Conservation (phyloP, 2,113 vertebrate species). For the Rhegmatorhina hoffmannsi region DNA sequence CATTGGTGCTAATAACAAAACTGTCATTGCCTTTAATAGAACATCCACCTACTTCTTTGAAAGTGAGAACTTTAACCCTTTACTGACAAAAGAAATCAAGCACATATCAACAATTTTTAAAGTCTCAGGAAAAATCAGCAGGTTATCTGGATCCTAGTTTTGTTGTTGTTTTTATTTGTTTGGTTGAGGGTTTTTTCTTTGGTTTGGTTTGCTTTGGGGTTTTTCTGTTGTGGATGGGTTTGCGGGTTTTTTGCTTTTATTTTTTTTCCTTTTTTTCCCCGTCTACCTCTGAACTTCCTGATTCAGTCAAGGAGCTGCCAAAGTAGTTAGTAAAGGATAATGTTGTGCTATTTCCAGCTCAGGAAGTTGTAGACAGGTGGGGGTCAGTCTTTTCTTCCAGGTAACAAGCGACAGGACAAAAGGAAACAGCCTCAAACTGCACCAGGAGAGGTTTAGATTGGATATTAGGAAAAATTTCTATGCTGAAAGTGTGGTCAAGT, state of each 20-base stretch:
- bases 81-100: neutral
- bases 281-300: conserved; percentile 45
- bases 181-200: neutral
- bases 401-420: neutral
- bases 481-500: neutral
- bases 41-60: conserved; percentile 13
- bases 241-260: too few relatives aligned
- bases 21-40: conserved; percentile 48
- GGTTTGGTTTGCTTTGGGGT: too few relatives aligned
- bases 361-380: conserved; percentile 24
- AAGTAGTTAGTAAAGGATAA: conserved; percentile 36
- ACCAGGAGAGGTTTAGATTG: neutral
- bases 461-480: neutral
- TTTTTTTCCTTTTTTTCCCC: neutral
- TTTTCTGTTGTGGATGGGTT: neutral
- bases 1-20: conserved; percentile 41
- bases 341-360: conserved; percentile 13
- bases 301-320: conserved; percentile 28
- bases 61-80: conserved; percentile 35
- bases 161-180: neutral
- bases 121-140: neutral
- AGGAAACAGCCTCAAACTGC: neutral
- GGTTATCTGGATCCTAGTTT: neutral
- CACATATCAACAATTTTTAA: neutral
- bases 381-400: neutral